phyloP scores from a whole-genome alignment of 1,140 invertebrate species.

The Camponotus vicinus region DNA sequence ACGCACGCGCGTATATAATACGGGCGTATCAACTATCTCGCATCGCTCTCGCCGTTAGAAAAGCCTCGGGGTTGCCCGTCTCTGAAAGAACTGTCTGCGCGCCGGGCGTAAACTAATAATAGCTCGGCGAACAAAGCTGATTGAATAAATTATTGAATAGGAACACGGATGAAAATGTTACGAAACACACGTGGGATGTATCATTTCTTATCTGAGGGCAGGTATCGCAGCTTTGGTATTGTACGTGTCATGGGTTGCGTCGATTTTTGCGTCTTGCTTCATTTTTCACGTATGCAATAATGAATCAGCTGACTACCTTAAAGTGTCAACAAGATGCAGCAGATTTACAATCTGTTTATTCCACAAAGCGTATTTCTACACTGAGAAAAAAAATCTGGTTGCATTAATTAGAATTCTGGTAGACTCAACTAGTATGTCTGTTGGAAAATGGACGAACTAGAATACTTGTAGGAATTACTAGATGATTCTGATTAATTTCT shows the following conservation, averaged over 20 bases:
- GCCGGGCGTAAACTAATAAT: slow-evolving; percentile 31
- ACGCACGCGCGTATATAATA: slow-evolving; percentile 42
- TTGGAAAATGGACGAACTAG: too few relatives aligned
- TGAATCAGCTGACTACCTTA: background rate
- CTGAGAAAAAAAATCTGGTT: background rate
- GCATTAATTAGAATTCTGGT: too few relatives aligned
- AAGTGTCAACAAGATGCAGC: background rate
- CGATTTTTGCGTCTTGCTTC: background rate
- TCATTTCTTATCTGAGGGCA: background rate
- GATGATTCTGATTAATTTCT: too few relatives aligned
- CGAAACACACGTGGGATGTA: background rate
- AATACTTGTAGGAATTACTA: too few relatives aligned
- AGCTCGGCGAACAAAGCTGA: slow-evolving; percentile 19
- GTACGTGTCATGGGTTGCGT: background rate
- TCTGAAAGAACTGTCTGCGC: background rate
- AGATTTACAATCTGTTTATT: background rate
- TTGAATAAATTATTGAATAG: slow-evolving; percentile 25
- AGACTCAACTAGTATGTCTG: too few relatives aligned
- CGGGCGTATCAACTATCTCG: slow-evolving; percentile 25
- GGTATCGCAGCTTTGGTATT: background rate
- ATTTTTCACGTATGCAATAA: background rate
- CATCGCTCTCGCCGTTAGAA: slow-evolving; percentile 16
- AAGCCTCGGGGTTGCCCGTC: background rate
- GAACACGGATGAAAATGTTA: background rate
- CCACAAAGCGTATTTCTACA: background rate